Percentiles rank a stretch among this genome's conserved stretches.
Evolutionary conservation across 2,888 invertebrate species (phyloP).

Genomic region (Dryococelus australis): DNA sequence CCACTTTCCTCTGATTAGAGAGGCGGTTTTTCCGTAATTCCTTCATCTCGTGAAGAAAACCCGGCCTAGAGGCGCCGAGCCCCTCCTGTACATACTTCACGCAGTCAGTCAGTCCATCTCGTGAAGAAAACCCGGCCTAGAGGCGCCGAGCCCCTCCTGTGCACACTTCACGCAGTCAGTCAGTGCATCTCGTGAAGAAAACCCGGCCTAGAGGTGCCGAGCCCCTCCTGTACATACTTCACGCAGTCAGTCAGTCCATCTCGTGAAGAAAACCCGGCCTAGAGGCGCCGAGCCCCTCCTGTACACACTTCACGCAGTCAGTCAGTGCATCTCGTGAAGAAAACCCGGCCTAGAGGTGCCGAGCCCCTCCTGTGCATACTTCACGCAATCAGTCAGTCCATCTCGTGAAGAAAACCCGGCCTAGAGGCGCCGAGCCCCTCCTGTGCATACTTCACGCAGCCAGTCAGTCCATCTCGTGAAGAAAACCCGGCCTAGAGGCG

Average conservation of each 20-base stretch:
- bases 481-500: too few relatives aligned
- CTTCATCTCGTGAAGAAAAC: too few relatives aligned
- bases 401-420: neutral
- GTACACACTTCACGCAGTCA: neutral
- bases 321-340: neutral
- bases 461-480: neutral
- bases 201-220: too few relatives aligned
- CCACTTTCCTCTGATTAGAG: too few relatives aligned
- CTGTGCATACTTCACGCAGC: neutral
- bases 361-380: neutral
- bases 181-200: neutral
- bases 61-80: too few relatives aligned
- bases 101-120: neutral
- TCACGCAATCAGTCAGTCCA: neutral
- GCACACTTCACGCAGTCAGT: neutral
- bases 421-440: too few relatives aligned
- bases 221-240: neutral
- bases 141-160: neutral
- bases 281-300: too few relatives aligned
- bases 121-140: neutral
- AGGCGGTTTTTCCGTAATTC: too few relatives aligned
- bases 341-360: too few relatives aligned
- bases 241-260: neutral
- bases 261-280: neutral
- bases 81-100: neutral